phyloP scores from a whole-genome alignment of 1,140 invertebrate species.

The Drosophila pachea region DNA sequence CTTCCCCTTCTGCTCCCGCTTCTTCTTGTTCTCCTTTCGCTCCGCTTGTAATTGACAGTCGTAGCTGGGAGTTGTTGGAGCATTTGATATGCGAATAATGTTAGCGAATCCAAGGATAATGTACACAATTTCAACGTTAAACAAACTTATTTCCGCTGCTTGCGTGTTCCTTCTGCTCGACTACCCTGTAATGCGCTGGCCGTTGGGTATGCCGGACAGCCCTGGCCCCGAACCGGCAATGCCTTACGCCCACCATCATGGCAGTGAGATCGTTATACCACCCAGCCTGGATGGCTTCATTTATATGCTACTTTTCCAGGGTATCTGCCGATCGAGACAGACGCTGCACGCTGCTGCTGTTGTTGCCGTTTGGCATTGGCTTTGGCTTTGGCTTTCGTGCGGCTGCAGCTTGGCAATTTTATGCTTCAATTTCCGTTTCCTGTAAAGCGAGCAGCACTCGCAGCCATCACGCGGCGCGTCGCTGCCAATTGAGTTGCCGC shows the following conservation, averaged over 20 bases:
- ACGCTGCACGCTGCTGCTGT: not conserved
- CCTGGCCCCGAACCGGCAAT: no score
- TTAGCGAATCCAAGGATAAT: conserved; percentile 41
- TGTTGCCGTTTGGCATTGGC: not conserved
- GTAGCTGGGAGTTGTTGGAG: conserved; percentile 13
- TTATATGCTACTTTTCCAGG: not conserved
- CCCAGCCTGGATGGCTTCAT: no score
- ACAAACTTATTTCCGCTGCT: conserved; percentile 44
- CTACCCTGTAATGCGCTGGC: not conserved
- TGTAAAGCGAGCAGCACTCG: conserved; percentile 41
- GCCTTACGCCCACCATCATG: no score
- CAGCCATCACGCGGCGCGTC: conserved; percentile 48
- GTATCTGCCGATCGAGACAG: not conserved
- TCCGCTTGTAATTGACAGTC: conserved; percentile 31
- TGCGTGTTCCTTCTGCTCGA: conserved; percentile 9
- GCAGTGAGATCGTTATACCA: no score
- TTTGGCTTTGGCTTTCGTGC: conserved; percentile 25
- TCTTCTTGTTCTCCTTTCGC: not conserved
- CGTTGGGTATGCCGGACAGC: not conserved
- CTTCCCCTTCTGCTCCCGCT: no score
- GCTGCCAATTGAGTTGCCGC: conserved; percentile 63
- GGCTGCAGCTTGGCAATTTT: conserved; percentile 70
- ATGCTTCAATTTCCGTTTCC: conserved; percentile 77
- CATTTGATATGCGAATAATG: conserved; percentile 44
- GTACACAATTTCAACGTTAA: conserved; percentile 41